Percentiles rank a stretch among this genome's conserved stretches.
Conservation (phyloP, 2,888 invertebrate genomes). For the Trissolcus japonicus region DNA sequence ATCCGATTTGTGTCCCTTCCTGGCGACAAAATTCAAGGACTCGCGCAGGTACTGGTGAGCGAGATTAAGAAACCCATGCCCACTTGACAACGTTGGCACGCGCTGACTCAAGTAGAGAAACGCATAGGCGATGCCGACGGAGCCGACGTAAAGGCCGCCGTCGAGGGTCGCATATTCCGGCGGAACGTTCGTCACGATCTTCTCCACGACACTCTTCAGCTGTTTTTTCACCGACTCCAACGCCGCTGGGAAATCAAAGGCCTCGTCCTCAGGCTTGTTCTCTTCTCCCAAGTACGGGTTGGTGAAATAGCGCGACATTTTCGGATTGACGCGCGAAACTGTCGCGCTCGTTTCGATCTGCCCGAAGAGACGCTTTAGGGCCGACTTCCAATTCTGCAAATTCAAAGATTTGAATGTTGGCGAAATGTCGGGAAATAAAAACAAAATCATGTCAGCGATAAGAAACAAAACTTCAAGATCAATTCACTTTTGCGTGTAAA, state of each 20-base stretch:
- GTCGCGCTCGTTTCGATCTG: neutral
- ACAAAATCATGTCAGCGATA: no score
- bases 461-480: no score
- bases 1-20: conserved; percentile 29
- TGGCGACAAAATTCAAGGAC: conserved; percentile 42
- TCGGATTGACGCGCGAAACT: conserved; percentile 16
- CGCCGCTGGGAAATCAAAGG: neutral
- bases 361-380: neutral
- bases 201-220: conserved; percentile 13
- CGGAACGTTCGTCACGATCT: conserved; percentile 11
- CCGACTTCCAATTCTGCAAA: neutral
- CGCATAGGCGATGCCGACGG: conserved; percentile 61
- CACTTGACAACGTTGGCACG: conserved; percentile 26
- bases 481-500: no score
- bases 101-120: conserved; percentile 54
- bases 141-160: conserved; percentile 60
- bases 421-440: no score
- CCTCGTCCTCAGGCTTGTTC: neutral
- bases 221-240: conserved; percentile 15
- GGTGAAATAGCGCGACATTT: conserved; percentile 19
- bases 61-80: conserved; percentile 47
- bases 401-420: neutral
- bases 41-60: conserved; percentile 56
- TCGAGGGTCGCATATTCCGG: conserved; percentile 40
- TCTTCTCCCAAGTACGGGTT: conserved; percentile 11